Percentiles rank a stretch among this genome's conserved stretches.
Conservation (phyloP, 2,888 invertebrate genomes). For the Hetaerina titia region DNA sequence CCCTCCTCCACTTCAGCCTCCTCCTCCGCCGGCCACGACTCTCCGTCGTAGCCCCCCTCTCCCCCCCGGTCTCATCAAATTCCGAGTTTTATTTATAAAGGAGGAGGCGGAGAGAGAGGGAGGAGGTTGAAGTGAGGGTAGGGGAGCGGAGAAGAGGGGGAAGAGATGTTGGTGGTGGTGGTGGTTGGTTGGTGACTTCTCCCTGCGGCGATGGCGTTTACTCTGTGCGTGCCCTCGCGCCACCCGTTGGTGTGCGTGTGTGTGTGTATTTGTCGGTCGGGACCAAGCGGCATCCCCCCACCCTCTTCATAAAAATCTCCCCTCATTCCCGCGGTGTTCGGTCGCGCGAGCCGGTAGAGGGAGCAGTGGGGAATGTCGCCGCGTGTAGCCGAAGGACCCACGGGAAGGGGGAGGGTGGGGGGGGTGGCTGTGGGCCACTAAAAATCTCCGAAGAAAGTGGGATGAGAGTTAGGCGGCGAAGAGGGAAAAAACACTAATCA, state of each 20-base stretch:
- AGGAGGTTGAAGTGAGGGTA: background rate
- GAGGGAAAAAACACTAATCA: background rate
- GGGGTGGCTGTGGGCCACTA: too few relatives aligned
- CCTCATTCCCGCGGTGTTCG: too few relatives aligned
- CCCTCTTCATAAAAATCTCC: too few relatives aligned
- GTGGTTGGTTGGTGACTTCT: background rate
- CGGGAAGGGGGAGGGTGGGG: too few relatives aligned
- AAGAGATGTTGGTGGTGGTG: background rate
- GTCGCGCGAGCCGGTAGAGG: too few relatives aligned
- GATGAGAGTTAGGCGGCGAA: background rate
- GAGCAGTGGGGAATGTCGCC: too few relatives aligned
- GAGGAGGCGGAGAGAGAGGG: background rate
- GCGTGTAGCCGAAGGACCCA: too few relatives aligned
- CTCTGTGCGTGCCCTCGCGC: background rate
- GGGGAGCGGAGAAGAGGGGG: background rate
- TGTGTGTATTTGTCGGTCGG: too few relatives aligned
- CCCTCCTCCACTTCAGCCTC: background rate
- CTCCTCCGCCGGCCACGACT: background rate
- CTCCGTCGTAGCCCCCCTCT: too few relatives aligned
- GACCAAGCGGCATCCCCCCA: too few relatives aligned
- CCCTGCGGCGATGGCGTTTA: background rate
- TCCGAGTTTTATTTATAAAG: slow-evolving; percentile 64
- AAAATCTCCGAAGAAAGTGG: too few relatives aligned
- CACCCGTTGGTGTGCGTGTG: too few relatives aligned
- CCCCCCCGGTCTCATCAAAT: slow-evolving; percentile 43